A percentile compares a stretch with the other conserved stretches of the same genome.
These are phyloP conservation scores for Venusia cambrica DNA, from an alignment of 2,888 invertebrate species.

Conservation along the genomic window DNA sequence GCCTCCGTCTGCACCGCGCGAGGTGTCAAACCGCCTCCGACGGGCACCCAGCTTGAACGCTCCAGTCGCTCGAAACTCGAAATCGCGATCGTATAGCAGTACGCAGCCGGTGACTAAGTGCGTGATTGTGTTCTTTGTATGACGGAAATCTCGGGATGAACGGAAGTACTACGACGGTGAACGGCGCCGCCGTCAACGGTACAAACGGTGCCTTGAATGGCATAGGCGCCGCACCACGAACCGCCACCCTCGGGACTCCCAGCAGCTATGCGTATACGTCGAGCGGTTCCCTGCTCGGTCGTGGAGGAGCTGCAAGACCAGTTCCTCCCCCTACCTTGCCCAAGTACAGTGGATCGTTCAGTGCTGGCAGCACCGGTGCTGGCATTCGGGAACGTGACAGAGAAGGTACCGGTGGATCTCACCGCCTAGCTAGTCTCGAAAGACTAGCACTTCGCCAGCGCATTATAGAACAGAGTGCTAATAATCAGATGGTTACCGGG, in stretches of 20 bases:
- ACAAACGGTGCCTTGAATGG: slow-evolving; percentile 68
- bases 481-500: slow-evolving; percentile 68
- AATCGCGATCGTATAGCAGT: slow-evolving; percentile 63
- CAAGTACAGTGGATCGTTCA: slow-evolving; percentile 89
- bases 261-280: slow-evolving; percentile 84
- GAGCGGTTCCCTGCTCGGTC: slow-evolving; percentile 81
- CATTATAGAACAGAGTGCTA: slow-evolving; percentile 85
- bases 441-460: slow-evolving; percentile 90
- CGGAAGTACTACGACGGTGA: slow-evolving; percentile 79
- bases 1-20: slow-evolving; percentile 60
- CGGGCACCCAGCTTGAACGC: slow-evolving; percentile 77
- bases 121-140: slow-evolving; percentile 65
- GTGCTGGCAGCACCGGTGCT: slow-evolving; percentile 85
- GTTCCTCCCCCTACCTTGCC: slow-evolving; percentile 90
- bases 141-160: slow-evolving; percentile 74
- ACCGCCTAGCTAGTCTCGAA: slow-evolving; percentile 90
- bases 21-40: slow-evolving; percentile 80
- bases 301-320: slow-evolving; percentile 84
- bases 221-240: slow-evolving; percentile 70
- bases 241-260: slow-evolving; percentile 76
- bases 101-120: slow-evolving; percentile 70
- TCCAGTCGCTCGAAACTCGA: slow-evolving; percentile 54
- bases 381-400: slow-evolving; percentile 83
- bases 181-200: slow-evolving; percentile 73
- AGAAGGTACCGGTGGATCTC: slow-evolving; percentile 87